Evolutionary conservation across 2,113 vertebrate genomes (phyloP).

Genomic region (Ivindomyrus marchei): DNA sequence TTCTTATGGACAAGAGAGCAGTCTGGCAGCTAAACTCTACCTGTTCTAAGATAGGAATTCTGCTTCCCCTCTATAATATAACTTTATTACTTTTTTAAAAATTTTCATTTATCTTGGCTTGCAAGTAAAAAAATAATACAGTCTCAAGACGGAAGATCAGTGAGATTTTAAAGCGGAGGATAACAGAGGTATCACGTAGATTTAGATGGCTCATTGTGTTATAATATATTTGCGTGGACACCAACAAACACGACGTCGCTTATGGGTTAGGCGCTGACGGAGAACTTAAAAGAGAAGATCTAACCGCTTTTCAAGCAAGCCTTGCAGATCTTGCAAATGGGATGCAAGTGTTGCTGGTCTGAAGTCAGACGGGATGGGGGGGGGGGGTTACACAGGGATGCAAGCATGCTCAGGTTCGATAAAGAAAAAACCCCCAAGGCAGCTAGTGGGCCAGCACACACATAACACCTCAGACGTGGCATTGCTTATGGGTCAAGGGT

Average conservation of each 20-base stretch:
- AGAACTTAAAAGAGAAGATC: background rate
- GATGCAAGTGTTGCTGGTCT: background rate
- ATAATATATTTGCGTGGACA: background rate
- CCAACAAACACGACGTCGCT: too few relatives aligned
- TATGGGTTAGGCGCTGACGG: background rate
- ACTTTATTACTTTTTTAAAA: background rate
- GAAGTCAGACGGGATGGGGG: background rate
- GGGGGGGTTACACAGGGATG: too few relatives aligned
- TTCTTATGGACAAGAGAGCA: conserved; percentile 36
- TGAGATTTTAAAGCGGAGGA: background rate
- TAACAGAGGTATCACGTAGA: background rate
- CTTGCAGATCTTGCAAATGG: background rate
- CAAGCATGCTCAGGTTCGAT: background rate
- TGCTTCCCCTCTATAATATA: background rate
- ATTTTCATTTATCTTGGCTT: background rate
- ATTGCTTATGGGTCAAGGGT: conserved; percentile 24
- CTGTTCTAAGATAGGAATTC: background rate
- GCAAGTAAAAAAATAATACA: background rate
- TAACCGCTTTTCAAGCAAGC: background rate
- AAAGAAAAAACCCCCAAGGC: conserved; percentile 22
- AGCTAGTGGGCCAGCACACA: conserved; percentile 18
- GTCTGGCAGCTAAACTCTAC: background rate
- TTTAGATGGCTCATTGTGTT: background rate
- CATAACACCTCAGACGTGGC: conserved; percentile 27
- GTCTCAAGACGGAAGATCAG: background rate